Conservation (phyloP, 1,140 invertebrate genomes). For the Luehdorfia chinensis region DNA sequence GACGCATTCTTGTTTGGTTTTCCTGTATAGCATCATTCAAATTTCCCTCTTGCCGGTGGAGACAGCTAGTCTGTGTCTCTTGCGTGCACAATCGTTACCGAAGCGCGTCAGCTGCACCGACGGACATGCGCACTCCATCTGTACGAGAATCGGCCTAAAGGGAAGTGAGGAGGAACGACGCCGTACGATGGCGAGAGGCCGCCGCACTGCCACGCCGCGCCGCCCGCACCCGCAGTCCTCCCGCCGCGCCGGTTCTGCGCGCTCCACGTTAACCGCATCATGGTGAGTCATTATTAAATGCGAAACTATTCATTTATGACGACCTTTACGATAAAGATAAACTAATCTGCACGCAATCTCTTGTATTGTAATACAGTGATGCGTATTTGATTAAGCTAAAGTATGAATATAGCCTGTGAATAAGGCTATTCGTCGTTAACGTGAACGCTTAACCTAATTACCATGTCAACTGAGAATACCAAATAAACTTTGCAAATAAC, state of each 20-base stretch:
- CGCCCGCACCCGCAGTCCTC: constrained; percentile 62
- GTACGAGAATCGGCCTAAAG: constrained; percentile 40
- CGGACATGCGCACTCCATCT: constrained; percentile 60
- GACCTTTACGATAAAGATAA: constrained; percentile 39
- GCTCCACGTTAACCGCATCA: constrained; percentile 66
- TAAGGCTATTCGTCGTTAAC: constrained; percentile 5
- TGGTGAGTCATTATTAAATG: constrained; percentile 72
- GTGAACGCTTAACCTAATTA: constrained; percentile 18
- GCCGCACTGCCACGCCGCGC: constrained; percentile 41
- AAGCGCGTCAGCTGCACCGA: constrained; percentile 63
- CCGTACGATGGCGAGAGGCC: constrained; percentile 44
- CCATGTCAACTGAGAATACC: constrained; percentile 14
- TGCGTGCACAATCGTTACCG: constrained; percentile 66
- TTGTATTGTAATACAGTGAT: constrained; percentile 1
- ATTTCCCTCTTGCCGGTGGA: constrained; percentile 63
- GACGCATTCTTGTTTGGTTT: constrained; percentile 43
- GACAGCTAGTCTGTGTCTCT: constrained; percentile 67
- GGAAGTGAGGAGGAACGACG: constrained; percentile 60
- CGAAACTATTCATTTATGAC: constrained; percentile 65
- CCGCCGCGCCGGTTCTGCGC: constrained; percentile 62
- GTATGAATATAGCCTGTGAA: not conserved
- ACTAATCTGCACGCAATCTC: constrained; percentile 17
- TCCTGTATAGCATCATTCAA: constrained; percentile 60
- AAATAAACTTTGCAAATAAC: constrained; percentile 15
- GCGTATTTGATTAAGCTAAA: constrained; percentile 11